A percentile compares a stretch with the other conserved stretches of the same genome.
Evolutionary conservation across 2,113 vertebrate species (phyloP).

Genomic region (Melanerpes aurifrons): DNA sequence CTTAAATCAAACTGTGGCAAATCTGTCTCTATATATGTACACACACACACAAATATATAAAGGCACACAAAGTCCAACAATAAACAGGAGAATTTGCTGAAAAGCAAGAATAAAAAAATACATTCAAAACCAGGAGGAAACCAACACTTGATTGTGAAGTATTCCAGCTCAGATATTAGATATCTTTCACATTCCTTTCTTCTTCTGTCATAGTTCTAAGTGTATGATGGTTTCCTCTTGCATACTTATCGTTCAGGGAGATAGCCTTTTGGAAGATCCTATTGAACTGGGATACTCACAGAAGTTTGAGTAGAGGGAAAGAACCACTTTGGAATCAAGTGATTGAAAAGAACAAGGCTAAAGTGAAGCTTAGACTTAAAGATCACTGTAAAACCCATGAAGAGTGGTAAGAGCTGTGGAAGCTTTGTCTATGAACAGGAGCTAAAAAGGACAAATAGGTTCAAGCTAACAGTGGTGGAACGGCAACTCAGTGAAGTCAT

Average conservation of each 20-base stretch:
- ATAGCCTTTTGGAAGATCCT: not conserved
- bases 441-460: not conserved
- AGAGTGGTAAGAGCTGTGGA: not conserved
- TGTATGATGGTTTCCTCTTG: not conserved
- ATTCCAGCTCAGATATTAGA: not conserved
- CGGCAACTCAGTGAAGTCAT: not conserved
- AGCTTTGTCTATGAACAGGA: not conserved
- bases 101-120: not conserved
- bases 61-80: not conserved
- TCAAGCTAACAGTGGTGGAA: not conserved
- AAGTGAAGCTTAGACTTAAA: not conserved
- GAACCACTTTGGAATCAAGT: not conserved
- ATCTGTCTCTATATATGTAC: not conserved
- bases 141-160: not conserved
- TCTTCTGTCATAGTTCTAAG: not conserved
- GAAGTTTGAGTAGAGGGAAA: not conserved
- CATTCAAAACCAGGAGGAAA: not conserved
- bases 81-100: not conserved
- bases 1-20: not conserved
- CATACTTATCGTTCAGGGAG: not conserved
- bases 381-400: not conserved
- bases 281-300: not conserved
- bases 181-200: not conserved
- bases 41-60: no score
- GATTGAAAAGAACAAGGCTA: not conserved